These are phyloP conservation scores for Oikopleura albicans DNA, from an alignment of 23 tunicate species.

Conservation along the genomic window DNA sequence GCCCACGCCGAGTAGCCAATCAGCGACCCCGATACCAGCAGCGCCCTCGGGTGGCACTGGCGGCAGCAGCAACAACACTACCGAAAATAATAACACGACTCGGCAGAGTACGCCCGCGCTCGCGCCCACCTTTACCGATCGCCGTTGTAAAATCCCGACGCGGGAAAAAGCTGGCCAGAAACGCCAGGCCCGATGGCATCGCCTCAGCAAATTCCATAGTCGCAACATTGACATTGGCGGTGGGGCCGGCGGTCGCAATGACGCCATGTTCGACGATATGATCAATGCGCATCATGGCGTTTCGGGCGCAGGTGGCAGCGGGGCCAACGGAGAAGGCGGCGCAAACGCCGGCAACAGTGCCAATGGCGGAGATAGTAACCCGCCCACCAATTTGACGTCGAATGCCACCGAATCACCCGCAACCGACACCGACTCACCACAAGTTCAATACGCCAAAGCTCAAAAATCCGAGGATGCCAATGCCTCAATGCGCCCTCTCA, in stretches of 20 bases:
- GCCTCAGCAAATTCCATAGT: not conserved
- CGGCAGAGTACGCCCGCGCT: not conserved
- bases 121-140: not conserved
- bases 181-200: not conserved
- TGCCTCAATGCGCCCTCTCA: not conserved
- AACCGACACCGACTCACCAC: not conserved
- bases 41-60: too few relatives aligned
- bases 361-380: too few relatives aligned
- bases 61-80: too few relatives aligned
- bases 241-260: not conserved
- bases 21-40: not conserved
- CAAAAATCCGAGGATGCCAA: not conserved
- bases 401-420: not conserved
- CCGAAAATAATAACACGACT: too few relatives aligned
- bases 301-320: not conserved
- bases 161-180: not conserved
- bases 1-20: not conserved
- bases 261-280: not conserved
- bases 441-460: not conserved
- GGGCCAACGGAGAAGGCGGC: not conserved
- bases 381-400: constrained; percentile 1
- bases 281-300: not conserved
- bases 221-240: not conserved
- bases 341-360: not conserved
- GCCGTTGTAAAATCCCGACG: not conserved